Conservation (phyloP, 1,140 invertebrate genomes). For the Stegodyphus mimosarum region DNA sequence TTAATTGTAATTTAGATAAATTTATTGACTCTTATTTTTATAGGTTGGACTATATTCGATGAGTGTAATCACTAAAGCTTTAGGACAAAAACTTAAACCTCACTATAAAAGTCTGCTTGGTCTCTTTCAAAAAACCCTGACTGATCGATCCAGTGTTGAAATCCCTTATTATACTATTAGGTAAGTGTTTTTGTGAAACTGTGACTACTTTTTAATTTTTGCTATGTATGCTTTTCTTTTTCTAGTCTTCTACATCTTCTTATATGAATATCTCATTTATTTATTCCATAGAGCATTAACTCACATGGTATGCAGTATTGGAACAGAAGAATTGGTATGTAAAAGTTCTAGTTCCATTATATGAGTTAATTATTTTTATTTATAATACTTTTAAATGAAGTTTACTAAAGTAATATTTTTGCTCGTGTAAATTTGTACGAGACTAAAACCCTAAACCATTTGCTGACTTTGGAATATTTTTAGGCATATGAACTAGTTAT, state of each 20-base stretch:
- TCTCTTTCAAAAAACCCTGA: slow-evolving; percentile 72
- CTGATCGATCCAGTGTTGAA: slow-evolving; percentile 70
- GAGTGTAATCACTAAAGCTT: slow-evolving; percentile 75
- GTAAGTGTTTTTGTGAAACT: neutral
- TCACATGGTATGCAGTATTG: slow-evolving; percentile 73
- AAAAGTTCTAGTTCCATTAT: neutral
- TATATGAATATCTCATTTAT: neutral
- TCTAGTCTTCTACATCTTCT: too few relatives aligned
- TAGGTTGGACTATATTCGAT: slow-evolving; percentile 77
- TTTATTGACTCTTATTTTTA: neutral
- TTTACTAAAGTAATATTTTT: too few relatives aligned
- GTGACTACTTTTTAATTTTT: too few relatives aligned
- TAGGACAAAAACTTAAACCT: slow-evolving; percentile 72
- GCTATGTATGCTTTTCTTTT: too few relatives aligned
- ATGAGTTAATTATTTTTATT: too few relatives aligned
- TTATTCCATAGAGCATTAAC: slow-evolving; percentile 70
- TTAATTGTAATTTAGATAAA: too few relatives aligned
- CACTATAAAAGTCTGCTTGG: slow-evolving; percentile 72
- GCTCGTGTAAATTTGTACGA: too few relatives aligned
- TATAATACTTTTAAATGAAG: too few relatives aligned
- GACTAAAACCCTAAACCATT: too few relatives aligned
- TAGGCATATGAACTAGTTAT: too few relatives aligned
- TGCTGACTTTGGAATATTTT: too few relatives aligned
- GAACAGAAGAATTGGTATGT: slow-evolving; percentile 73
- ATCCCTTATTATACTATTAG: slow-evolving; percentile 74